Evolutionary conservation across 1,140 invertebrate genomes (phyloP), one percentile per base, ranked within the genome.

Genomic region (Daktulosphaira vitifoliae): DNA sequence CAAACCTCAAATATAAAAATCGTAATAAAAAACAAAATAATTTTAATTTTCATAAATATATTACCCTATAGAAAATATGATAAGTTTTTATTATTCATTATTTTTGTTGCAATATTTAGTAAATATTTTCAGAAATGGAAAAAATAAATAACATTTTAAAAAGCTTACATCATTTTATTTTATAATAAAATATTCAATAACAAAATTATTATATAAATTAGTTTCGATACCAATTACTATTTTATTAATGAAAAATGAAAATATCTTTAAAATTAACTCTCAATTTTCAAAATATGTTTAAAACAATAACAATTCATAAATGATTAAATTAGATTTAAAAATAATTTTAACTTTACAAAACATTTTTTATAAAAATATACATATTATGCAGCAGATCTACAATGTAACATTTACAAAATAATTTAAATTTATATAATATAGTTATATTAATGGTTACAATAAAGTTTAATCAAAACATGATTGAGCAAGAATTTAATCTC

Each of bases 301-400:
- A 62, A 62, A 62, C 56, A 62, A 62, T 62, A 62, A 62, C 56
- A 62, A 62, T 62, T 62, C 56, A 16, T 62, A 62, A 26, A 48
- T 62, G 25, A 62, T 62, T 46, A 59, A 26, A 46, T 59, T 59
- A 16, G 5, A 44, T 46, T 42, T 18, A 46, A 44, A 33, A 56
- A 46, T 48, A 29, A 29, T 20, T 62, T 9, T 62, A 48, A 22
- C 56, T 62, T 62, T 46, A 62, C 42, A 62, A 62, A 62, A 62
- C 56, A 59, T 38, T 59, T 15, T 46, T 48, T 62, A 62, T 48
- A 62, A 62, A 62, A 62, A 62, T 62, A 62, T 46, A 62, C 18
- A 62, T 16, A 62, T 42, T n/a, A 33, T 62, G 39, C 1, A 20
- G 44, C 26, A 48, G 16, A 15, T 48, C 6, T 62, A 46, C 56